These are phyloP conservation scores for Thera britannica DNA, from an alignment of 2,888 invertebrate species.

Conservation along the genomic window DNA sequence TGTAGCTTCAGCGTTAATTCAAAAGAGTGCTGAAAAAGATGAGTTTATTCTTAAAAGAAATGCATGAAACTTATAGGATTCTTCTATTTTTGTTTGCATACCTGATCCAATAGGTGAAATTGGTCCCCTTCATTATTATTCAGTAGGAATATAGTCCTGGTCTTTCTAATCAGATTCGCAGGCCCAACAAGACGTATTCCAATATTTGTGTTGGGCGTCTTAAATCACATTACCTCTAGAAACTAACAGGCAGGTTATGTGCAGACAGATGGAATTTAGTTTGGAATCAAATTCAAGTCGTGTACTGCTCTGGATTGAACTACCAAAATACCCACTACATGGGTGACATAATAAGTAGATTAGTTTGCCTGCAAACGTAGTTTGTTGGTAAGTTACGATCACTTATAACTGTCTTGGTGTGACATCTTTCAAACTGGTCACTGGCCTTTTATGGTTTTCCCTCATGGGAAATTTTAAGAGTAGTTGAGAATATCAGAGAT, in stretches of 20 bases:
- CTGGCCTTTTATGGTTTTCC: slow-evolving; percentile 13
- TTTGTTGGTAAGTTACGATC: slow-evolving; percentile 11
- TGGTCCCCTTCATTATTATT: slow-evolving; percentile 62
- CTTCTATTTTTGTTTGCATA: slow-evolving; percentile 31
- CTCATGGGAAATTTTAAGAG: background rate
- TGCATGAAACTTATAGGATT: background rate
- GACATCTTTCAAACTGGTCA: slow-evolving; percentile 12
- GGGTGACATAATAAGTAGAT: slow-evolving; percentile 31
- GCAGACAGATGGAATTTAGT: slow-evolving; percentile 75
- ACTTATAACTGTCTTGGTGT: slow-evolving; percentile 17
- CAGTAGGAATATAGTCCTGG: slow-evolving; percentile 65
- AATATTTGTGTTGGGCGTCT: slow-evolving; percentile 80
- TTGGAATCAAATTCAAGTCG: slow-evolving; percentile 78
- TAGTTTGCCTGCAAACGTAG: slow-evolving; percentile 17
- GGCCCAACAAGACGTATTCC: slow-evolving; percentile 70
- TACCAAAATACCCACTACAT: slow-evolving; percentile 31
- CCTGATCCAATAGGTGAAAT: slow-evolving; percentile 41
- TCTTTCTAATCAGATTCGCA: slow-evolving; percentile 70
- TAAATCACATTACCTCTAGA: slow-evolving; percentile 78
- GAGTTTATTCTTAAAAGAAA: no score
- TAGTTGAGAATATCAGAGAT: background rate
- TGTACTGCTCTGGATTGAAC: slow-evolving; percentile 50
- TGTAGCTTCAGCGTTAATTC: no score
- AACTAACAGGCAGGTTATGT: slow-evolving; percentile 77
- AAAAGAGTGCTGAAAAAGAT: no score